Evolutionary conservation across 2,797 vertebrate species (phyloP).

Genomic region (Australoheros facetus): DNA sequence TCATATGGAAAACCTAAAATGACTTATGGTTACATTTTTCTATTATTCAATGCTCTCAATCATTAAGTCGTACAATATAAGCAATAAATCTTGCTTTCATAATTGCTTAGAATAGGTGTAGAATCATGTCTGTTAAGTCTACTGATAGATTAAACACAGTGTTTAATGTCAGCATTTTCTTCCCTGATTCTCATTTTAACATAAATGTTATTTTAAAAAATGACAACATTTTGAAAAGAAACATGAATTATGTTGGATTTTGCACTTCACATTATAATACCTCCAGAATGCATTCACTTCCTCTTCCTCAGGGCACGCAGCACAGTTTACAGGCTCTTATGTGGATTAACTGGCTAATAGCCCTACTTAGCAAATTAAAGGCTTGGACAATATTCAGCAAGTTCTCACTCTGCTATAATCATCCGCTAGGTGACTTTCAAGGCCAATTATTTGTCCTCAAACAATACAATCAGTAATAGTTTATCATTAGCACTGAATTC

Average conservation of each 20-base stretch:
- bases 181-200: neutral
- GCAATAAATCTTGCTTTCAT: neutral
- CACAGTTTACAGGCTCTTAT: conserved; percentile 13
- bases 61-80: neutral
- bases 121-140: neutral
- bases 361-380: conserved; percentile 40
- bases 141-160: neutral
- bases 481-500: neutral
- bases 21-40: neutral
- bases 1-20: neutral
- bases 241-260: neutral
- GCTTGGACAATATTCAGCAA: conserved; percentile 14
- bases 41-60: neutral
- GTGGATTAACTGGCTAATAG: conserved; percentile 56
- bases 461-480: neutral
- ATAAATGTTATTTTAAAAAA: neutral
- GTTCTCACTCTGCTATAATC: conserved; percentile 7
- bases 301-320: conserved; percentile 1
- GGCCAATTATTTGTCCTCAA: neutral
- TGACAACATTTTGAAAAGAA: neutral
- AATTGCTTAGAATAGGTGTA: fast-evolving
- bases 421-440: neutral
- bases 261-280: neutral
- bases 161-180: neutral
- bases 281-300: neutral